Conservation (phyloP, 1,140 invertebrate genomes). For the Medauroidea extradentata region DNA sequence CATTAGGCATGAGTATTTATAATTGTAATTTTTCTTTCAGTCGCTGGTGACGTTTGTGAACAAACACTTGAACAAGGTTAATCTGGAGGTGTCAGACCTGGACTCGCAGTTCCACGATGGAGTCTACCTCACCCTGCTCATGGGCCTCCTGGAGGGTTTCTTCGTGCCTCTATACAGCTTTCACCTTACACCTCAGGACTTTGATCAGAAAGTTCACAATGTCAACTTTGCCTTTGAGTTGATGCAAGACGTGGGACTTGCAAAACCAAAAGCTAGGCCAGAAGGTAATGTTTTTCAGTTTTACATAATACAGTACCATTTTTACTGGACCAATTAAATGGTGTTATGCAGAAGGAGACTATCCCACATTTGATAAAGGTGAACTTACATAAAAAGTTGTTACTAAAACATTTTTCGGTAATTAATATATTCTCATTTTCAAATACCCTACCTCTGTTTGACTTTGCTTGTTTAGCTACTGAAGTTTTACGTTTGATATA, state of each 20-base stretch:
- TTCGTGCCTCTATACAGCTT: constrained; percentile 97
- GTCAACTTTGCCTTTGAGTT: constrained; percentile 95
- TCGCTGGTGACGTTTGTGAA: constrained; percentile 96
- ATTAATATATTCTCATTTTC: too few relatives aligned
- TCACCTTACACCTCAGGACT: constrained; percentile 83
- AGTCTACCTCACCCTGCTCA: constrained; percentile 89
- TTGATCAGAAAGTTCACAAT: constrained; percentile 94
- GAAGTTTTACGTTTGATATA: too few relatives aligned
- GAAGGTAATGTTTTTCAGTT: constrained; percentile 84
- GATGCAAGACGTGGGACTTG: constrained; percentile 96
- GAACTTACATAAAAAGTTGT: too few relatives aligned
- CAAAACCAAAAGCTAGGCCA: constrained; percentile 90
- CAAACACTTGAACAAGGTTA: constrained; percentile 95
- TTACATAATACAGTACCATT: too few relatives aligned
- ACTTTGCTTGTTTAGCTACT: too few relatives aligned
- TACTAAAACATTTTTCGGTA: too few relatives aligned
- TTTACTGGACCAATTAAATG: too few relatives aligned
- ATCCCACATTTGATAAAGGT: too few relatives aligned
- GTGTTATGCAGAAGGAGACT: too few relatives aligned
- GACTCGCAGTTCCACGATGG: constrained; percentile 97
- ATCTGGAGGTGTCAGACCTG: constrained; percentile 90
- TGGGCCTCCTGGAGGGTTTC: constrained; percentile 95
- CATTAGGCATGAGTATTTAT: too few relatives aligned
- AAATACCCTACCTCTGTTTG: too few relatives aligned
- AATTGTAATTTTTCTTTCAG: too few relatives aligned